Percentiles rank a stretch among this genome's conserved stretches.
These are phyloP conservation scores for Omphaloscelis lunosa DNA, from an alignment of 2,888 invertebrate species.

Conservation along the genomic window DNA sequence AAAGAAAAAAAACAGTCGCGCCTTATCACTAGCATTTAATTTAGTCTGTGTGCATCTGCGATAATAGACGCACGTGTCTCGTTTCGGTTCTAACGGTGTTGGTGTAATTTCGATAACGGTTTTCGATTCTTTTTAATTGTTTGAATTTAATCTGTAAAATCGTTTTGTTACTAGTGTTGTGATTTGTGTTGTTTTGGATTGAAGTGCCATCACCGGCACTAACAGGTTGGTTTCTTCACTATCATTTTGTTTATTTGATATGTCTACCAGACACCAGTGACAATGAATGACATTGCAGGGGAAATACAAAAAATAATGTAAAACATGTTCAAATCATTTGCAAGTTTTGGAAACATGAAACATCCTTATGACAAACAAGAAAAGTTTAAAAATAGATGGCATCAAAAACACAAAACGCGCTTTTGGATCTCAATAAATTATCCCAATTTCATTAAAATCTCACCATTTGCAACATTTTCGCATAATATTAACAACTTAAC, in stretches of 20 bases:
- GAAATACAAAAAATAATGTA: background rate
- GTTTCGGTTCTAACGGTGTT: constrained; percentile 55
- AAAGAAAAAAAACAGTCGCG: constrained; percentile 52
- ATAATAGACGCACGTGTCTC: constrained; percentile 63
- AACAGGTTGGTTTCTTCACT: constrained; percentile 53
- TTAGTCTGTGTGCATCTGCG: constrained; percentile 67
- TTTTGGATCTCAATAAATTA: constrained; percentile 17
- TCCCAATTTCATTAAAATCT: constrained; percentile 18
- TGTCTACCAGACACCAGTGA: background rate
- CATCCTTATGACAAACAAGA: background rate
- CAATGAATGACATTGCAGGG: background rate
- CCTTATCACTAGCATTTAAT: constrained; percentile 63
- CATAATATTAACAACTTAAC: constrained; percentile 38
- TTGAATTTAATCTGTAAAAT: constrained; percentile 59
- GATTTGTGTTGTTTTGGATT: constrained; percentile 66
- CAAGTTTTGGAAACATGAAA: background rate
- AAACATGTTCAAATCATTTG: background rate
- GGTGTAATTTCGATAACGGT: constrained; percentile 60
- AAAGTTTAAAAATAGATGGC: background rate
- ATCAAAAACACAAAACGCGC: background rate
- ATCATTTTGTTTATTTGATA: constrained; percentile 11
- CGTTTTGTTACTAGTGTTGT: constrained; percentile 59
- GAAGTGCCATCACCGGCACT: constrained; percentile 68
- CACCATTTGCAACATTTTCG: constrained; percentile 36
- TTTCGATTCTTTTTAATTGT: constrained; percentile 62